Conservation (phyloP, 2,797 vertebrate genomes). For the Syngnathus rostellatus region DNA sequence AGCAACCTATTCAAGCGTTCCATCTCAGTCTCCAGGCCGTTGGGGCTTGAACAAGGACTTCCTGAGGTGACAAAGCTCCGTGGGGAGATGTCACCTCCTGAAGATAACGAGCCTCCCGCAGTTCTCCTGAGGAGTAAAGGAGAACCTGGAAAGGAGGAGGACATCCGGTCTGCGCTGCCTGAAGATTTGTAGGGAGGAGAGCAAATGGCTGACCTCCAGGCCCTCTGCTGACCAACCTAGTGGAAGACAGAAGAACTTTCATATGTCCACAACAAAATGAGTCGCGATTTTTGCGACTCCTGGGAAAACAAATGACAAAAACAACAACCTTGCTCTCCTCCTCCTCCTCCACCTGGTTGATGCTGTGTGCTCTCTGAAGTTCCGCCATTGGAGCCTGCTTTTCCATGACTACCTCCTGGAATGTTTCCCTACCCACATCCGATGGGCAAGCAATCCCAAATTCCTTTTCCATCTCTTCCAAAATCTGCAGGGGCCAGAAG, state of each 20-base stretch:
- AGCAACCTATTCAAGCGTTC: conserved; percentile 74
- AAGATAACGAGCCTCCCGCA: conserved; percentile 40
- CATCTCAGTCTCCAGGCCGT: conserved; percentile 57
- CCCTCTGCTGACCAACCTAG: conserved; percentile 66
- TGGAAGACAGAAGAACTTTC: conserved; percentile 30
- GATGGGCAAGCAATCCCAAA: conserved; percentile 54
- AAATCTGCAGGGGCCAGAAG: conserved; percentile 41
- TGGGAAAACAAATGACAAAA: not conserved
- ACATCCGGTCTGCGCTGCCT: conserved; percentile 49
- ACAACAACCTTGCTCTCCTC: conserved; percentile 75
- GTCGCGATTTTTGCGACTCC: not conserved
- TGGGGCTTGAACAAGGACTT: conserved; percentile 37
- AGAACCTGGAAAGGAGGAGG: conserved; percentile 63
- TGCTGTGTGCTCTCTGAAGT: conserved; percentile 43
- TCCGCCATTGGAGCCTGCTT: conserved; percentile 61
- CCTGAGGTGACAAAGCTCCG: conserved; percentile 33
- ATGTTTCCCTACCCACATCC: conserved; percentile 31
- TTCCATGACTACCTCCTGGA: conserved; percentile 44
- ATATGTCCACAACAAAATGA: no score
- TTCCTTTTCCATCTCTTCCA: conserved; percentile 64
- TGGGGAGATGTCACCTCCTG: conserved; percentile 39
- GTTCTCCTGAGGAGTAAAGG: conserved; percentile 62
- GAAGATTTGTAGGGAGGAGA: conserved; percentile 48
- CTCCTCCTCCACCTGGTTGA: conserved; percentile 63
- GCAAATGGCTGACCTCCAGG: conserved; percentile 52